Evolutionary conservation across 2,113 vertebrate species (phyloP).

Genomic region (Upupa epops): DNA sequence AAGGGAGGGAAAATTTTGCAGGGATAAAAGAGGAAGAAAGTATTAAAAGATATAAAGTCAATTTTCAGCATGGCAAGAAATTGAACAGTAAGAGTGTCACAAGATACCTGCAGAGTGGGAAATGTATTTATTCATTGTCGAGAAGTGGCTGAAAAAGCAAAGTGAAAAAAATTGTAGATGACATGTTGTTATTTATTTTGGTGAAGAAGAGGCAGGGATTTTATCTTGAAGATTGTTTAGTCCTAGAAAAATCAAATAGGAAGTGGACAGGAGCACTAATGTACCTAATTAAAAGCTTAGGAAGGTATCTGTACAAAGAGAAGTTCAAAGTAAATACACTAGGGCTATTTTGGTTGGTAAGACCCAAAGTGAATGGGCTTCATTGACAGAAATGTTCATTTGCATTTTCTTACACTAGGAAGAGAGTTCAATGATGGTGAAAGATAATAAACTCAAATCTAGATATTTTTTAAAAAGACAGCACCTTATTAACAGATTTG

Average conservation of each 20-base stretch:
- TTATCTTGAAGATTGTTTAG: background rate
- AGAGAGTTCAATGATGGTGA: slow-evolving; percentile 1
- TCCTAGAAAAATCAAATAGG: background rate
- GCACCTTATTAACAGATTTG: background rate
- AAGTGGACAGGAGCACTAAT: background rate
- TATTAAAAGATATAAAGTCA: background rate
- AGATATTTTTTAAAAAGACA: background rate
- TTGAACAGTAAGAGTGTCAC: background rate
- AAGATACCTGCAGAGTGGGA: background rate
- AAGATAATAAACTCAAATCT: background rate
- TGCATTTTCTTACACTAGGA: background rate
- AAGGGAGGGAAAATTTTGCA: background rate
- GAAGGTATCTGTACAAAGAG: background rate
- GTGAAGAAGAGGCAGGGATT: background rate
- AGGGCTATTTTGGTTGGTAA: background rate
- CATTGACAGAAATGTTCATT: background rate
- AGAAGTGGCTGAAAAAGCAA: slow-evolving; percentile 29
- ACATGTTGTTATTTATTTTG: background rate
- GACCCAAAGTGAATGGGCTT: background rate
- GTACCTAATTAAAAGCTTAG: background rate
- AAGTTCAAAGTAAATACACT: background rate
- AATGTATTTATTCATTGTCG: slow-evolving; percentile 4
- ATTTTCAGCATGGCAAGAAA: slow-evolving; percentile 3
- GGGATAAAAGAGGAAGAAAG: background rate
- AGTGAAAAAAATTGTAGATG: slow-evolving; percentile 11